These are phyloP conservation scores for Cryptophagus acutangulus DNA, from an alignment of 2,888 invertebrate genomes.

Conservation along the genomic window DNA sequence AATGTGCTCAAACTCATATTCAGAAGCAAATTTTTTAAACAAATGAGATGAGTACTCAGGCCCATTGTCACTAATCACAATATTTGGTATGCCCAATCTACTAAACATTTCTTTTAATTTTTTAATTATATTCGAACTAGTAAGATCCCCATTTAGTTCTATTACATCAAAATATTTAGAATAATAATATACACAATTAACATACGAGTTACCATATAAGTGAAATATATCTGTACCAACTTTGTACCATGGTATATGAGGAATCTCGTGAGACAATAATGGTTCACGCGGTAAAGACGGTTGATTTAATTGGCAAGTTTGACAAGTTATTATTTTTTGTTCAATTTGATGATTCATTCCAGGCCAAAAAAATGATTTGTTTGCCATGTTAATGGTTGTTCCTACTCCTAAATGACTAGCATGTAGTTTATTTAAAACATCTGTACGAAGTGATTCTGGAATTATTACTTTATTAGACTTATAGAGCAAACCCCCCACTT, in stretches of 20 bases:
- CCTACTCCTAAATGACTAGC: constrained; percentile 22
- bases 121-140: constrained; percentile 5
- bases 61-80: constrained; percentile 6
- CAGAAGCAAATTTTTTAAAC: constrained; percentile 4
- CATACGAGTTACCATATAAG: neutral
- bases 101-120: constrained; percentile 13
- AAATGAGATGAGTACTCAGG: neutral
- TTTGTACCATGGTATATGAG: constrained; percentile 16
- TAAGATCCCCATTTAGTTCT: constrained; percentile 6
- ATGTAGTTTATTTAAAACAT: constrained; percentile 18
- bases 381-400: constrained; percentile 23
- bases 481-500: constrained; percentile 18
- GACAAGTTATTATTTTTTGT: constrained; percentile 14
- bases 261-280: constrained; percentile 12
- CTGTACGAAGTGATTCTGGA: constrained; percentile 14
- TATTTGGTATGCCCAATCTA: constrained; percentile 21
- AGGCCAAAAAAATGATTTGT: constrained; percentile 28
- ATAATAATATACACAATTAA: constrained; percentile 12
- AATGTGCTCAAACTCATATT: constrained; percentile 6
- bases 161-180: constrained; percentile 16
- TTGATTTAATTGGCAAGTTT: no score
- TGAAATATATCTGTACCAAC: constrained; percentile 15
- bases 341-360: constrained; percentile 26
- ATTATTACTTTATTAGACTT: constrained; percentile 21
- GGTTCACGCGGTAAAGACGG: constrained; percentile 16